Evolutionary conservation across 2,888 invertebrate species (phyloP), one percentile per base, ranked within the genome.

Genomic region (Acrocyrtus sp.): DNA sequence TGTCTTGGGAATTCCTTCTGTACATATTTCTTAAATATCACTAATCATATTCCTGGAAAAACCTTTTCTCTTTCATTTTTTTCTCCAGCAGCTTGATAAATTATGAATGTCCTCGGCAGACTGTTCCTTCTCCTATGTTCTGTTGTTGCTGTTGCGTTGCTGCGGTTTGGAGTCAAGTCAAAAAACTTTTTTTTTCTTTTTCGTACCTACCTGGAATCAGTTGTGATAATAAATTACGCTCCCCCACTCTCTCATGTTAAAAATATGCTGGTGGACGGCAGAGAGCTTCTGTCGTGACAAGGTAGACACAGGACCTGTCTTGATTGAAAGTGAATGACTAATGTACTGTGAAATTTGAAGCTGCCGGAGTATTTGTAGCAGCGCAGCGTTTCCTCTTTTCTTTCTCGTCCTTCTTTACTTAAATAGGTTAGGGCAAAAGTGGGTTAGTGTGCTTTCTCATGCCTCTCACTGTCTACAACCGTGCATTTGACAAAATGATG

Each of bases 101-200:
- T 61, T 61, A 61, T 61, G 50, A 61, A 61, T 51, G 50, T 61
- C 50, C 22, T 50, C 51, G 17, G 21, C 61, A 61, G 34, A 61
- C 61, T 45, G n/a, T n/a, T n/a, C n/a, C n/a, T n/a, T n/a, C n/a
- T n/a, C n/a, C n/a, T n/a, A n/a, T n/a, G n/a, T n/a, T n/a, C n/a
- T n/a, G n/a, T n/a, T n/a, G n/a, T n/a, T n/a, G n/a, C n/a, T n/a
- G n/a, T n/a, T n/a, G n/a, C n/a, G n/a, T n/a, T n/a, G 24, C 50
- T n/a, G 45, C n/a, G 45, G 45, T 45, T 45, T n/a, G 4, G 39
- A n/a, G 27, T 48, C 17, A 21, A 24, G 27, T 29, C 34, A 48
- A 27, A n/a, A 56, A 56, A 58, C 58, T 58, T 45, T 45, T n/a
- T 34, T n/a, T n/a, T n/a, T n/a, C n/a, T n/a, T n/a, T n/a, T n/a